These are phyloP conservation scores for Trypoxylus dichotomus DNA, from an alignment of 1,140 invertebrate species.

Conservation along the genomic window DNA sequence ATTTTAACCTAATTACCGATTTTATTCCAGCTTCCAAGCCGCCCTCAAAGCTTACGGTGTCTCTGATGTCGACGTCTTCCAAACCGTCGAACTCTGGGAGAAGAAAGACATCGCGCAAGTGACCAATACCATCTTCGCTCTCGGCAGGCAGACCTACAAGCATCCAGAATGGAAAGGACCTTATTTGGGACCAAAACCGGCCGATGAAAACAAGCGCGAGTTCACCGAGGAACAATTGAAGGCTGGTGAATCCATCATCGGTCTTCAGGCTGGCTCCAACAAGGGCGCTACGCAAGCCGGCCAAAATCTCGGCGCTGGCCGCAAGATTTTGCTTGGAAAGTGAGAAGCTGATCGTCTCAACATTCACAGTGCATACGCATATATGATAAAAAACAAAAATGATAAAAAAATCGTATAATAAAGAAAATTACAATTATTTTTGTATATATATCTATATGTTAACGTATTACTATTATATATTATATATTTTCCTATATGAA, in stretches of 20 bases:
- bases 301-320: constrained; percentile 88
- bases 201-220: constrained; percentile 88
- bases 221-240: constrained; percentile 90
- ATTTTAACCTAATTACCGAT: neutral
- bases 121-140: constrained; percentile 89
- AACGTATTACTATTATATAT: constrained; percentile 2
- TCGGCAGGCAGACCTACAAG: constrained; percentile 89
- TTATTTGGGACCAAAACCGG: constrained; percentile 83
- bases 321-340: constrained; percentile 87
- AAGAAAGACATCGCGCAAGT: constrained; percentile 93
- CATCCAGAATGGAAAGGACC: constrained; percentile 90
- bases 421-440: constrained; percentile 13
- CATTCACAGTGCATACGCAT: neutral
- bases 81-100: constrained; percentile 94
- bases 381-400: neutral
- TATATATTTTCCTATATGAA: constrained; percentile 16
- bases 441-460: constrained; percentile 6
- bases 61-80: constrained; percentile 91
- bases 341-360: constrained; percentile 51
- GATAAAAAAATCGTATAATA: neutral
- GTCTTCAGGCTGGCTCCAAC: constrained; percentile 95
- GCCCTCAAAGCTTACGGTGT: constrained; percentile 88
- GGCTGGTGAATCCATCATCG: constrained; percentile 88
- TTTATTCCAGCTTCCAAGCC: constrained; percentile 78
- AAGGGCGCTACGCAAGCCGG: constrained; percentile 93